Evolutionary conservation across 1,140 invertebrate genomes (phyloP).

Genomic region (Caenorhabditis briggsae): DNA sequence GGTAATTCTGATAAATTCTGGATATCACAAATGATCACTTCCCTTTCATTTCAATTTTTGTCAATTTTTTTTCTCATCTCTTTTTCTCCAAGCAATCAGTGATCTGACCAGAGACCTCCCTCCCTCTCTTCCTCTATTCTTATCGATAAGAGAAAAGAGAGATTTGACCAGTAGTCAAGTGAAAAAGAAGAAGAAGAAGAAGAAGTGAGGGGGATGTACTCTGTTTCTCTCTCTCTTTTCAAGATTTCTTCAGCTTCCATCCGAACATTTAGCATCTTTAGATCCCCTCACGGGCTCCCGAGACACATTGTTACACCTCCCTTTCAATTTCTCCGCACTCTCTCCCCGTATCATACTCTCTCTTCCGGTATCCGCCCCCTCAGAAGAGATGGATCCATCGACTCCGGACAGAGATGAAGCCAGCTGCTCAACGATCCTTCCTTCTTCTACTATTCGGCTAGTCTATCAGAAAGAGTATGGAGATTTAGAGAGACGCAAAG

Average conservation of each 20-base stretch:
- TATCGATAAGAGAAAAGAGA: background rate
- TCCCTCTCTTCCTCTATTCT: background rate
- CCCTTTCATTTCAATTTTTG: background rate
- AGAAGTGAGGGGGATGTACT: constrained; percentile 24
- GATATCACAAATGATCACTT: background rate
- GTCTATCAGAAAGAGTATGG: background rate
- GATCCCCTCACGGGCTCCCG: background rate
- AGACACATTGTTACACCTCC: constrained; percentile 10
- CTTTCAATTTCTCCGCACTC: background rate
- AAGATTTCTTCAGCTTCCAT: background rate
- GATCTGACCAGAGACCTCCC: constrained; percentile 22
- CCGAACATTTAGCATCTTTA: constrained; percentile 6
- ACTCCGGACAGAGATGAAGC: background rate
- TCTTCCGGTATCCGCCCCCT: background rate
- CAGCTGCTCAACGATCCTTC: background rate
- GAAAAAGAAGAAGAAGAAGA: constrained; percentile 3
- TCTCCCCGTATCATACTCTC: background rate
- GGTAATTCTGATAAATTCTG: too few relatives aligned
- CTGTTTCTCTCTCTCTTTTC: background rate
- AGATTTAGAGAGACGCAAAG: background rate
- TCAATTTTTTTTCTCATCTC: background rate
- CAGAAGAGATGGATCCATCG: background rate
- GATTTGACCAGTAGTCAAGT: constrained; percentile 4
- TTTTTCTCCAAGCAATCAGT: constrained; percentile 8
- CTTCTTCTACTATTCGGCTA: background rate